These are phyloP conservation scores for Diadophis punctatus DNA, from an alignment of 2,113 vertebrate species.

Conservation along the genomic window DNA sequence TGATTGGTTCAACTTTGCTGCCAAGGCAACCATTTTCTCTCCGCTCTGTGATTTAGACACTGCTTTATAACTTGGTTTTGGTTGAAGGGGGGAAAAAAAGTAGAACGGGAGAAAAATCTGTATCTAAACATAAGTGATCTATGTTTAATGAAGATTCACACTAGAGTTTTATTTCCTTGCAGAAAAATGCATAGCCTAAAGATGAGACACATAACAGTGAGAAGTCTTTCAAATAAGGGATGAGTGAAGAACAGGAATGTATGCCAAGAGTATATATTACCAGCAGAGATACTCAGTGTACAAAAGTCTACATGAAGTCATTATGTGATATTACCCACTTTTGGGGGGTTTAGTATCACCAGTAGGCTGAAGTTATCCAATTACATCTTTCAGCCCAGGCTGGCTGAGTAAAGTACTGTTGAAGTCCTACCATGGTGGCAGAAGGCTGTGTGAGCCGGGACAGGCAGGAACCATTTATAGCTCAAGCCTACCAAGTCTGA, in stretches of 20 bases:
- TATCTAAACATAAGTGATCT: background rate
- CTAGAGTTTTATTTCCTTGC: slow-evolving; percentile 41
- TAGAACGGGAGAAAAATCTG: background rate
- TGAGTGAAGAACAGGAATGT: background rate
- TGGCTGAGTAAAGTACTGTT: background rate
- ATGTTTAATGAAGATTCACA: slow-evolving; percentile 55
- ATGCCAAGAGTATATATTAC: background rate
- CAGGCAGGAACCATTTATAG: background rate
- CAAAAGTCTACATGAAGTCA: background rate
- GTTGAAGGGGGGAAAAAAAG: slow-evolving; percentile 10
- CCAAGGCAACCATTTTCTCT: slow-evolving; percentile 75
- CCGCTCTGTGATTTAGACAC: slow-evolving; percentile 56
- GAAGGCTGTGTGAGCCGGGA: background rate
- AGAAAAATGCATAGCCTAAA: slow-evolving; percentile 53
- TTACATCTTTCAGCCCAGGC: background rate
- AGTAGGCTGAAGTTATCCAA: background rate
- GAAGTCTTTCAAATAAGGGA: slow-evolving; percentile 19
- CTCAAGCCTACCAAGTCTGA: background rate
- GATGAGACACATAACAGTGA: slow-evolving; percentile 11
- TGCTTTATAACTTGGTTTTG: slow-evolving; percentile 64
- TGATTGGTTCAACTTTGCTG: slow-evolving; percentile 72
- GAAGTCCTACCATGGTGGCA: background rate
- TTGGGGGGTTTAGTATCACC: background rate
- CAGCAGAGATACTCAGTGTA: background rate
- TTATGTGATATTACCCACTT: background rate